Percentiles rank a stretch among this genome's conserved stretches.
phyloP scores from a whole-genome alignment of 2,888 invertebrate species.

The Dolichomitus sp. region DNA sequence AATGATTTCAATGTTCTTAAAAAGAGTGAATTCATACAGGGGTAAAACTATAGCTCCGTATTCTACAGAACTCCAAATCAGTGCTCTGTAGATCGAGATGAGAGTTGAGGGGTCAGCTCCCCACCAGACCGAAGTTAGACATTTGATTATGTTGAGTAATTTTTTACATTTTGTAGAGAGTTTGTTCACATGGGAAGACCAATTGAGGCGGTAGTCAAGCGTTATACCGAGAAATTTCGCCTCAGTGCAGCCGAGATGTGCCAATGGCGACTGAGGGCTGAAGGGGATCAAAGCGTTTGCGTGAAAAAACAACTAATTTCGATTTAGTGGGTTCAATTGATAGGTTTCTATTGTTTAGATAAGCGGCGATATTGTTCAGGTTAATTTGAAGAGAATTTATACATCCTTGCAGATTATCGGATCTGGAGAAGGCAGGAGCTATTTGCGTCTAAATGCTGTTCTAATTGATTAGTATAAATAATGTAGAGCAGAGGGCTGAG shows the following conservation, averaged over 20 bases:
- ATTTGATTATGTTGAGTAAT: conserved; percentile 40
- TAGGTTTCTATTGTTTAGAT: conserved; percentile 9
- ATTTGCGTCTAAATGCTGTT: neutral
- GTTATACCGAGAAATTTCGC: conserved; percentile 52
- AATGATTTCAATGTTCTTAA: conserved; percentile 15
- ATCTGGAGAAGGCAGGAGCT: conserved; percentile 22
- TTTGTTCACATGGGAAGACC: conserved; percentile 17
- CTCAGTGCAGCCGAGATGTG: neutral
- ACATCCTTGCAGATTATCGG: neutral
- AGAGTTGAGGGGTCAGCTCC: conserved; percentile 44
- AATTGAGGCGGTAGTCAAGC: conserved; percentile 15
- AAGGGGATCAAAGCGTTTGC: conserved; percentile 4
- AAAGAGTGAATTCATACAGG: neutral
- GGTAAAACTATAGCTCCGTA: conserved; percentile 32
- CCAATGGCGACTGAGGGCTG: neutral
- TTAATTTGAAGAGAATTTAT: conserved; percentile 16
- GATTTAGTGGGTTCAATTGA: conserved; percentile 46
- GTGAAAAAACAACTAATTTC: conserved; percentile 34
- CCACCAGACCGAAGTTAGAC: conserved; percentile 51
- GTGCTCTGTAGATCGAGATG: conserved; percentile 35
- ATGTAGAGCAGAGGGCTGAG: conserved; percentile 41
- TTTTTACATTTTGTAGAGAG: conserved; percentile 47
- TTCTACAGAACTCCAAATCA: conserved; percentile 50
- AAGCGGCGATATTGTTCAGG: conserved; percentile 15
- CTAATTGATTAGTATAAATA: conserved; percentile 44